Evolutionary conservation across 2,888 invertebrate genomes (phyloP).

Genomic region (Teleiodes luculella): DNA sequence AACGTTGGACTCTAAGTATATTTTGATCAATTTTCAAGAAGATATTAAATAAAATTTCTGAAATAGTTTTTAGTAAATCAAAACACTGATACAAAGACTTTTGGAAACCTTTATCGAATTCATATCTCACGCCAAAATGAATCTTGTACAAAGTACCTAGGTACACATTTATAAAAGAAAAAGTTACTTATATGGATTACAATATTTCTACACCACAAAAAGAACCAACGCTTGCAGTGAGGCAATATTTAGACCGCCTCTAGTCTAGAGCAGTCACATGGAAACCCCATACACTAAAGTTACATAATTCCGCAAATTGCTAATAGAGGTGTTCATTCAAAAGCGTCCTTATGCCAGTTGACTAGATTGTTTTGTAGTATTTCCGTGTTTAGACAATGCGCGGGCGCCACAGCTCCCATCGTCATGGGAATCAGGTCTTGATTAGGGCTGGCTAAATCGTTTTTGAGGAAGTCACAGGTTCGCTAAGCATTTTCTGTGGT

Average conservation of each 20-base stretch:
- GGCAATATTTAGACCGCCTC: background rate
- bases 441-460: conserved; percentile 36
- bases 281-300: background rate
- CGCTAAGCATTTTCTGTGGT: conserved; percentile 3
- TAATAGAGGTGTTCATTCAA: conserved; percentile 17
- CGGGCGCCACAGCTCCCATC: conserved; percentile 48
- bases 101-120: too few relatives aligned
- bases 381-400: conserved; percentile 64
- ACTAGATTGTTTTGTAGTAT: conserved; percentile 31
- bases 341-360: conserved; percentile 22
- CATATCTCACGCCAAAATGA: too few relatives aligned
- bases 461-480: conserved; percentile 8
- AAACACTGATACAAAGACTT: too few relatives aligned
- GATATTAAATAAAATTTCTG: too few relatives aligned
- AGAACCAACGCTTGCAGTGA: background rate
- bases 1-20: too few relatives aligned
- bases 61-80: too few relatives aligned
- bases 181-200: too few relatives aligned
- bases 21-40: too few relatives aligned
- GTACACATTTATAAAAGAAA: too few relatives aligned
- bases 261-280: background rate
- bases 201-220: too few relatives aligned
- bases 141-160: too few relatives aligned
- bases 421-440: conserved; percentile 57
- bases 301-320: conserved; percentile 4